Evolutionary conservation across 2,888 invertebrate genomes (phyloP).

Genomic region (Pristionchus fissidentatus): DNA sequence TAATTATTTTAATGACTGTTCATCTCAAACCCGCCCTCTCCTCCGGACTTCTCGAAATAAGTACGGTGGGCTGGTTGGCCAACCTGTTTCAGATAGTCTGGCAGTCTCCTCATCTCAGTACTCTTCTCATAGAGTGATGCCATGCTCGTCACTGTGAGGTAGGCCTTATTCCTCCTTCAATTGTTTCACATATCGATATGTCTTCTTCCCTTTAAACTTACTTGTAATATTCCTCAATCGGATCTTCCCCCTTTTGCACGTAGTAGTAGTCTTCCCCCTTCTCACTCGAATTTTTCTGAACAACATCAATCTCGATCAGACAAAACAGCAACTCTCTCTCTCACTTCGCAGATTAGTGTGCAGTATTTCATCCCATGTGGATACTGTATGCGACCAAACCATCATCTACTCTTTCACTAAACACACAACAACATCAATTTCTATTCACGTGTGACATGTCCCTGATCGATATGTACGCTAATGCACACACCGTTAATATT

Average conservation of each 20-base stretch:
- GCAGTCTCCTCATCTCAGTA: constrained; percentile 47
- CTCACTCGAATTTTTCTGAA: constrained; percentile 12
- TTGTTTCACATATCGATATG: not conserved
- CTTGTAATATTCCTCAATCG: constrained; percentile 43
- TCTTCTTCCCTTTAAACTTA: not conserved
- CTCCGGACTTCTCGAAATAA: not conserved
- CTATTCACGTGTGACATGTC: not conserved
- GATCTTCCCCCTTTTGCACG: constrained; percentile 21
- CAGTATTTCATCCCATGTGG: not conserved
- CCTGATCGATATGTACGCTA: not conserved
- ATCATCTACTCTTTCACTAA: not conserved
- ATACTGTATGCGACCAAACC: not conserved
- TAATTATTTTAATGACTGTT: not conserved
- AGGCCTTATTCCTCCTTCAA: constrained; percentile 32
- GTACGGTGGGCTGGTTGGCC: too few species aligned
- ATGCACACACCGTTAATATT: not conserved
- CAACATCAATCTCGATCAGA: not conserved
- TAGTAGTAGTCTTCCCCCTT: constrained; percentile 8
- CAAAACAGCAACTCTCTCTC: not conserved
- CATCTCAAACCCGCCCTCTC: not conserved
- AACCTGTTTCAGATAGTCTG: constrained; percentile 44
- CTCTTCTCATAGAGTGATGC: constrained; percentile 37
- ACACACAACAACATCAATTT: not conserved
- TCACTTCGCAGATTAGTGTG: not conserved
- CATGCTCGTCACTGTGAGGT: constrained; percentile 38